Conservation (phyloP, 2,888 invertebrate species). For the Zootermopsis nevadensis region DNA sequence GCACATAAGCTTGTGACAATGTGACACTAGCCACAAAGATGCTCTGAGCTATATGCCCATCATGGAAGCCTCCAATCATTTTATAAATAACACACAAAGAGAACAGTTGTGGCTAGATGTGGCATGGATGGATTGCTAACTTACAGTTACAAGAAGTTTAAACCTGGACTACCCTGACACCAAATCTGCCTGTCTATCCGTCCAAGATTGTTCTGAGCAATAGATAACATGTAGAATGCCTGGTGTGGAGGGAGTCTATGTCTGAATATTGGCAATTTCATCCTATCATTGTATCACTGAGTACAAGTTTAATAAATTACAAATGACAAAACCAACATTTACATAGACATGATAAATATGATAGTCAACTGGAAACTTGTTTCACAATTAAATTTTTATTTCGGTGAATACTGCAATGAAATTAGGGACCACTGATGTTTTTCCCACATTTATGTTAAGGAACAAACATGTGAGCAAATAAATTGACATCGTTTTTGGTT, state of each 20-base stretch:
- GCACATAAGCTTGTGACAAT: background rate
- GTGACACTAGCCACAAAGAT: background rate
- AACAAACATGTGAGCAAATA: slow-evolving; percentile 49
- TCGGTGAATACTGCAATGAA: slow-evolving; percentile 18
- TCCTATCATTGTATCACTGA: slow-evolving; percentile 1
- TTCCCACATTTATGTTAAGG: slow-evolving; percentile 37
- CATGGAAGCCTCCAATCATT: background rate
- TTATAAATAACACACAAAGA: background rate
- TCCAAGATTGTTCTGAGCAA: slow-evolving; percentile 46
- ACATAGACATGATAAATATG: slow-evolving; percentile 39
- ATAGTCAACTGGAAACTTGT: slow-evolving; percentile 4
- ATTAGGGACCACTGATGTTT: slow-evolving; percentile 24
- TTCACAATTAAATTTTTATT: slow-evolving; percentile 33
- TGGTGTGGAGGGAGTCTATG: slow-evolving; percentile 40
- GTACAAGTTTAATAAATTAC: slow-evolving; percentile 34
- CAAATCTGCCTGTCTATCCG: background rate
- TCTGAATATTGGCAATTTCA: slow-evolving; percentile 3
- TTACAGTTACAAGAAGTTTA: slow-evolving; percentile 1
- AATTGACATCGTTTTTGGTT: slow-evolving; percentile 50
- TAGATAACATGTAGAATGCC: slow-evolving; percentile 29
- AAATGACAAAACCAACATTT: slow-evolving; percentile 34
- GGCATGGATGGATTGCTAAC: slow-evolving; percentile 31
- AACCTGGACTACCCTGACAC: slow-evolving; percentile 13
- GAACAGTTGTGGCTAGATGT: background rate
- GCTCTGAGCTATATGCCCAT: background rate